Conservation (phyloP, 1,140 invertebrate genomes). For the Cyclargus thomasi region DNA sequence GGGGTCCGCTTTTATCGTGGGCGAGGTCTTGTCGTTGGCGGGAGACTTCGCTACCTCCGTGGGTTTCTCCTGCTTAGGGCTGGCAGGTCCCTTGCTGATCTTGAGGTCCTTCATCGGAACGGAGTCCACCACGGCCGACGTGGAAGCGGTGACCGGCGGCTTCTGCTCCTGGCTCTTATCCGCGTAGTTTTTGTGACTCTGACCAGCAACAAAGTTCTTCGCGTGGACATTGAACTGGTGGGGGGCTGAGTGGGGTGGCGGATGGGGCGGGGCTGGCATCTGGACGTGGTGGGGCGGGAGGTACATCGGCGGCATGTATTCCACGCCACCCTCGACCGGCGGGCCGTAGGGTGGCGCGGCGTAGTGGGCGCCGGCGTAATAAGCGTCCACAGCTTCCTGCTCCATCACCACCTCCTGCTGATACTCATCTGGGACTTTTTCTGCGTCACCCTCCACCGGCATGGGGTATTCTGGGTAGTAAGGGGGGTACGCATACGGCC, state of each 20-base stretch:
- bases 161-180: constrained; percentile 57
- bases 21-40: constrained; percentile 47
- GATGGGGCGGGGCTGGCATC: constrained; percentile 47
- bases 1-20: constrained; percentile 47
- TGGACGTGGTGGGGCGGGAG: constrained; percentile 53
- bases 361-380: constrained; percentile 65
- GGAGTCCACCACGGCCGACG: constrained; percentile 41
- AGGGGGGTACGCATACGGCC: constrained; percentile 63
- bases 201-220: constrained; percentile 69
- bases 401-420: constrained; percentile 69
- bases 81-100: constrained; percentile 58
- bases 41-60: constrained; percentile 41
- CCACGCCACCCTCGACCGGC: constrained; percentile 51
- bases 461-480: constrained; percentile 70
- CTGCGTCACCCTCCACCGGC: constrained; percentile 61
- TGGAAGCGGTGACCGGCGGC: constrained; percentile 33
- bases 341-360: constrained; percentile 49
- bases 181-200: constrained; percentile 52
- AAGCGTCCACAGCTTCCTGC: constrained; percentile 68
- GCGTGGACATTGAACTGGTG: constrained; percentile 74
- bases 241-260: constrained; percentile 46
- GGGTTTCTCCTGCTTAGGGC: constrained; percentile 53
- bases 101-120: constrained; percentile 72
- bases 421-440: constrained; percentile 70
- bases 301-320: constrained; percentile 64